Evolutionary conservation across 2,888 invertebrate genomes (phyloP), one percentile per base, ranked within the genome.

Genomic region (Dusona sp.): DNA sequence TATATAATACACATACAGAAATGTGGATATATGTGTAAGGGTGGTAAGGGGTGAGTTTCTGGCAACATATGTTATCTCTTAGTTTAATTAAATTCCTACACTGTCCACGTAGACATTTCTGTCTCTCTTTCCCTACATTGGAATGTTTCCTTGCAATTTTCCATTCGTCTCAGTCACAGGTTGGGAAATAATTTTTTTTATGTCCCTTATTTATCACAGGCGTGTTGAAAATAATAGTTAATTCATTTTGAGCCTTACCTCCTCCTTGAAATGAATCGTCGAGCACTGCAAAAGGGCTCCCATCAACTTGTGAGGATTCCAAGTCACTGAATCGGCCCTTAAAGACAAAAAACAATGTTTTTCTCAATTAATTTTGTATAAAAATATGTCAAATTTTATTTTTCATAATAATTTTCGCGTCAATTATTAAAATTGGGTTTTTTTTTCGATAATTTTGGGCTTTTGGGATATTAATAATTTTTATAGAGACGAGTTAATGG

Each of bases 231-330:
- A 80, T 48, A 64, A 42, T 16, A 29, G 22, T 13, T 48, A 33
- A 68, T 57, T 77, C 25, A 65, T 29, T 42, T 77, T 33, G n/a
- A 38, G 45, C 92, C 97, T 97, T 95, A 99, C 99, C 95, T 99
- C 98, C 94, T 99, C 98, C 94, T 98, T 98, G 95, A 99, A 98
- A 94, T 99, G 98, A 89, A 99, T 98, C 3, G 99, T 99, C 83
- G 99, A 99, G 95, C 99, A 99, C 93, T 99, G 99, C 72, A 99
- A 96, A 75, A 99, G 95, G 0, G 98, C 98, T 0, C 99, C 99
- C 98, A 99, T 98, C 94, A 99, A 96, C 95, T 99, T 99, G 95
- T 99, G 99, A 22, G 99, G 99, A 95, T 99, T 99, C 99, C 99
- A 99, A 68, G 99, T 99, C 88, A 99, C 97, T 9, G 99, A 99